Base-by-base conservation (phyloP, 2,113 vertebrate species). In the Gobius niger region DNA sequence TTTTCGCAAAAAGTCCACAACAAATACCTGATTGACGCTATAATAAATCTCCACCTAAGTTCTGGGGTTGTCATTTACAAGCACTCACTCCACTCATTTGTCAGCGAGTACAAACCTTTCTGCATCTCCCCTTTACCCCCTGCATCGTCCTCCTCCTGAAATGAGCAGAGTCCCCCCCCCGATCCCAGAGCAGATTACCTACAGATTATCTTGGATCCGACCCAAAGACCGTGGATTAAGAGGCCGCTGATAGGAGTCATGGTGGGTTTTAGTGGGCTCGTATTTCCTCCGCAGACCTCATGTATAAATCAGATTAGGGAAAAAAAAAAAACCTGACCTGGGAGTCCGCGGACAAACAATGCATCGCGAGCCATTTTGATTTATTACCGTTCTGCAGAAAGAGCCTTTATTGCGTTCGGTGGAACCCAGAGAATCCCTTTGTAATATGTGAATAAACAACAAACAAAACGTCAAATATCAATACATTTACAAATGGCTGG, bases 131-230 rank as follows among this genome's bases (percentile, higher is more conserved):
- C 10, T 42, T 34, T 2, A 41, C 5, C 5, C 19, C 40, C 54
- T 40, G 13, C 44, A 2, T 11, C 47, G 11, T 68, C 73, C 81
- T 73, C 57, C 52, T 51, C 14, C 65, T 24, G 49, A 71, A 78
- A 87, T 80, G 44, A 76, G 53, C 65, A 67, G 72, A 63, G 52
- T 19, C 11, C 44, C 47, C 60, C 66, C 62, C 46, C 44, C 34
- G 71, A 76, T 72, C 65, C 5, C 65, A 34, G 52, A 67, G 42
- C 41, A 65, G 86, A 90, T 91, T 84, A 88, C 78, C 69, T 64
- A 49, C 68, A 83, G 86, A 89, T 90, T 85, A 90, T 50, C 66
- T 19, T 1, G 78, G 78, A 72, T 84, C 66, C 74, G 51, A 14
- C 65, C 24, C 64, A 67, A 56, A 65, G 67, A 69, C 52, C n/a